Evolutionary conservation across 2,113 vertebrate genomes (phyloP).

Genomic region (Albula glossodonta): DNA sequence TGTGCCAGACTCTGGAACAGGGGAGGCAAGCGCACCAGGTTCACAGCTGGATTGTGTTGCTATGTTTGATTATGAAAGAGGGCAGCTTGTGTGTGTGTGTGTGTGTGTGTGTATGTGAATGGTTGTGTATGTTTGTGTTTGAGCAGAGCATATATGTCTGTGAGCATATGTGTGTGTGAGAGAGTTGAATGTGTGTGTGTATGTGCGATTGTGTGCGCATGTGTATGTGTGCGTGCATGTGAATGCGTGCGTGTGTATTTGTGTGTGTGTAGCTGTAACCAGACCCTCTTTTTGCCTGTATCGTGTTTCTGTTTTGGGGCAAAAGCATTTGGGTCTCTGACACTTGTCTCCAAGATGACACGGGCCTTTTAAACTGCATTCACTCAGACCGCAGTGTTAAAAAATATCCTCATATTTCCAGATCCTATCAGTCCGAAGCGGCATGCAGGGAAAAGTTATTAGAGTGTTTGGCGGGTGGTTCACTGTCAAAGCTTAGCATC

Average conservation of each 20-base stretch:
- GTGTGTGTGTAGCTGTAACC: slow-evolving; percentile 63
- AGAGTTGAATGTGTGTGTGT: slow-evolving; percentile 66
- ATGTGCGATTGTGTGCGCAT: slow-evolving; percentile 48
- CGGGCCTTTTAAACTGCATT: slow-evolving; percentile 63
- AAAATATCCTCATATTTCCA: slow-evolving; percentile 63
- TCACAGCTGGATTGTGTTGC: slow-evolving; percentile 64
- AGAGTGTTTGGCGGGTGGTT: slow-evolving; percentile 20
- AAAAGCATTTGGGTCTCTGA: slow-evolving; percentile 59
- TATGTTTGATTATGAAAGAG: slow-evolving; percentile 76
- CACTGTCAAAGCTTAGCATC: neutral
- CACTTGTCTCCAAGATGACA: slow-evolving; percentile 63
- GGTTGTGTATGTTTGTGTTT: neutral
- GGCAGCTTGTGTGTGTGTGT: slow-evolving; percentile 79
- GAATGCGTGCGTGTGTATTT: neutral
- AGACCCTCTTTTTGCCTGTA: slow-evolving; percentile 65
- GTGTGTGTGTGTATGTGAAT: slow-evolving; percentile 32
- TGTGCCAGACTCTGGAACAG: slow-evolving; percentile 49
- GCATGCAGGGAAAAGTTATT: slow-evolving; percentile 44
- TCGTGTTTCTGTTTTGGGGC: slow-evolving; percentile 51
- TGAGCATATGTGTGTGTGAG: slow-evolving; percentile 45
- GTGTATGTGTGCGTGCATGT: neutral
- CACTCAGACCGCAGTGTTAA: slow-evolving; percentile 53
- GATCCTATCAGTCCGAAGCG: slow-evolving; percentile 47
- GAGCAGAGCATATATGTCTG: neutral
- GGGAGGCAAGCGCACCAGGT: slow-evolving; percentile 47